These are phyloP conservation scores for Nephrocerus scutellatus DNA, from an alignment of 2,888 invertebrate genomes.

Conservation along the genomic window DNA sequence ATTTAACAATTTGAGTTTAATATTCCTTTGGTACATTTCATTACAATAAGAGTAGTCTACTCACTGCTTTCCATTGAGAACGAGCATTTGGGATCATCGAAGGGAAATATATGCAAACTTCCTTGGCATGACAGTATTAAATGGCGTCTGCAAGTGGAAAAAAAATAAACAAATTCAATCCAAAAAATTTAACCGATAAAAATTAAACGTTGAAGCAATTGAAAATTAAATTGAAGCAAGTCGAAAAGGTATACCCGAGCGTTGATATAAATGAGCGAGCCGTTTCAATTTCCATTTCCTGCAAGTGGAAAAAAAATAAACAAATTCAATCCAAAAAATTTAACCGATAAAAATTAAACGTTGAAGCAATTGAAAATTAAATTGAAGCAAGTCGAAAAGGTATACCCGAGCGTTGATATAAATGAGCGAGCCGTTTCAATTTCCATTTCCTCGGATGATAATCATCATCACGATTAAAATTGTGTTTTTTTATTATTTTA, in stretches of 20 bases:
- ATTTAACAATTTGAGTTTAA: not conserved
- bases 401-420: too few species aligned
- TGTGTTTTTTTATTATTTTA: too few species aligned
- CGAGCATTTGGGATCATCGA: conserved; percentile 91
- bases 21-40: not conserved
- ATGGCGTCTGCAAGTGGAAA: conserved; percentile 58
- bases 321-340: not conserved
- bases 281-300: too few species aligned
- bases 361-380: not conserved
- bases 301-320: too few species aligned
- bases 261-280: too few species aligned
- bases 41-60: conserved; percentile 46
- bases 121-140: conserved; percentile 90
- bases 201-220: not conserved
- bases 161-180: not conserved
- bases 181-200: not conserved
- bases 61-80: conserved; percentile 96
- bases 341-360: not conserved
- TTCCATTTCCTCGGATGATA: too few species aligned
- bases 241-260: too few species aligned
- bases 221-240: conserved; percentile 7
- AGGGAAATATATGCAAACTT: conserved; percentile 89
- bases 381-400: conserved; percentile 12
- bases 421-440: too few species aligned
- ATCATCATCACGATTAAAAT: too few species aligned